Conservation (phyloP, 2,797 vertebrate species). For the Malacoctenus gilli region DNA sequence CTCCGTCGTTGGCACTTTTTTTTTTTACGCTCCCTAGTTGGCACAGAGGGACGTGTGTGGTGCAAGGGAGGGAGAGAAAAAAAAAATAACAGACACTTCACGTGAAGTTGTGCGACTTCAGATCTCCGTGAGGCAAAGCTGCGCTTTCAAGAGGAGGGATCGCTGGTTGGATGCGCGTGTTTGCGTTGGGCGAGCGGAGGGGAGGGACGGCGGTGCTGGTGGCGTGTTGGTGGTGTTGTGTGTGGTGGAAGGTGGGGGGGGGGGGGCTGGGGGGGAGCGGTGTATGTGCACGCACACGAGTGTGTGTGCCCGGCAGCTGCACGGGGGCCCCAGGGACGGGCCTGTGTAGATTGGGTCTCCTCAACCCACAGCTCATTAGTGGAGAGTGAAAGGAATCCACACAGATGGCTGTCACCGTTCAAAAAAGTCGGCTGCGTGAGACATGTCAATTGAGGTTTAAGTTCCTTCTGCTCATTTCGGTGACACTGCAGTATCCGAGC, state of each 20-base stretch:
- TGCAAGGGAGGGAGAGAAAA: too few species aligned
- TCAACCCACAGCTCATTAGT: conserved; percentile 86
- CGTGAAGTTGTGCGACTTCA: conserved; percentile 70
- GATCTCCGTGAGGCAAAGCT: conserved; percentile 70
- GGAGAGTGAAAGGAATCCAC: conserved; percentile 84
- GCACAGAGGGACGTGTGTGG: conserved; percentile 42
- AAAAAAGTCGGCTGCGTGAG: conserved; percentile 81
- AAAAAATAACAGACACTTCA: conserved; percentile 56
- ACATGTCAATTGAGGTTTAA: conserved; percentile 86
- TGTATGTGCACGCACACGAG: conserved; percentile 21
- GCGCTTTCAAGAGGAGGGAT: conserved; percentile 65
- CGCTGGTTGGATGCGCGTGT: conserved; percentile 30
- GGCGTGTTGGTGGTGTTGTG: background rate
- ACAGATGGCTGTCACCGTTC: conserved; percentile 88
- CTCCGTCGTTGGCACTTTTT: conserved; percentile 47
- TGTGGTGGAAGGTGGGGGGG: conserved; percentile 9
- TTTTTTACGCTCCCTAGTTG: conserved; percentile 41
- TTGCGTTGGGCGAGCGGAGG: conserved; percentile 18
- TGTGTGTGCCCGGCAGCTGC: conserved; percentile 80
- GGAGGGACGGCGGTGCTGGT: background rate
- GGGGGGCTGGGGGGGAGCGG: conserved; percentile 15
- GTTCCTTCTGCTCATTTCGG: conserved; percentile 82
- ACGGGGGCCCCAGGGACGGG: conserved; percentile 81
- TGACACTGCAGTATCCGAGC: conserved; percentile 84
- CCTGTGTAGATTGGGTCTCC: conserved; percentile 82